Conservation (phyloP, 2,113 vertebrate species). For the Lampris incognitus region DNA sequence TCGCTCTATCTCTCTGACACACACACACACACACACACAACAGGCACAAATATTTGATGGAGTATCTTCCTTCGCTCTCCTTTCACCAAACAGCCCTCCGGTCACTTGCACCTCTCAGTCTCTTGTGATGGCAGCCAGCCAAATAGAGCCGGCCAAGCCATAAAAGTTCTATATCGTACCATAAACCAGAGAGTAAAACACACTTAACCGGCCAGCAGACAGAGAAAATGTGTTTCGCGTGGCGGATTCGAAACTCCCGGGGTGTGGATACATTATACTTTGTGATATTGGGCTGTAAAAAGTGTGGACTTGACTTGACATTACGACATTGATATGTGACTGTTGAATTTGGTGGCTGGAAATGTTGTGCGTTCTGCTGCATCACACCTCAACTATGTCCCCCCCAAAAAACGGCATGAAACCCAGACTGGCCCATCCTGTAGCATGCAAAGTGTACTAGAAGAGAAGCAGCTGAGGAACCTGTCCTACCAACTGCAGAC, state of each 20-base stretch:
- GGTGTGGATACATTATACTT: conserved; percentile 29
- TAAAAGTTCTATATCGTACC: conserved; percentile 69
- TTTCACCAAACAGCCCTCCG: conserved; percentile 22
- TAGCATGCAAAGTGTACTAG: no score
- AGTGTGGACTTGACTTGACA: no score
- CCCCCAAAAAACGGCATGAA: neutral
- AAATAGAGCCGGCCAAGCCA: conserved; percentile 54
- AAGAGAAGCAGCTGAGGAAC: no score
- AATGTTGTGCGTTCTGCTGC: conserved; percentile 5
- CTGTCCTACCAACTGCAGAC: no score
- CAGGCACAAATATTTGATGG: conserved; percentile 40
- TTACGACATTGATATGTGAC: conserved; percentile 44
- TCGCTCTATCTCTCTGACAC: neutral
- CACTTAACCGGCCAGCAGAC: conserved; percentile 59
- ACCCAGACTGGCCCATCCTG: neutral
- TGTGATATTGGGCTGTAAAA: no score
- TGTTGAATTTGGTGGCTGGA: conserved; percentile 24
- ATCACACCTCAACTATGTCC: neutral
- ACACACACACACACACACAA: conserved; percentile 19
- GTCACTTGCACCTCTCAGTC: conserved; percentile 46
- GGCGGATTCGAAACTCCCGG: conserved; percentile 35
- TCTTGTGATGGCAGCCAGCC: conserved; percentile 51
- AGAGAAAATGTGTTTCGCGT: conserved; percentile 64
- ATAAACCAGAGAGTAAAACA: conserved; percentile 73
- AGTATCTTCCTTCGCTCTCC: conserved; percentile 17